phyloP scores from a whole-genome alignment of 2,797 vertebrate genomes.

The Brachyalestes nurse region DNA sequence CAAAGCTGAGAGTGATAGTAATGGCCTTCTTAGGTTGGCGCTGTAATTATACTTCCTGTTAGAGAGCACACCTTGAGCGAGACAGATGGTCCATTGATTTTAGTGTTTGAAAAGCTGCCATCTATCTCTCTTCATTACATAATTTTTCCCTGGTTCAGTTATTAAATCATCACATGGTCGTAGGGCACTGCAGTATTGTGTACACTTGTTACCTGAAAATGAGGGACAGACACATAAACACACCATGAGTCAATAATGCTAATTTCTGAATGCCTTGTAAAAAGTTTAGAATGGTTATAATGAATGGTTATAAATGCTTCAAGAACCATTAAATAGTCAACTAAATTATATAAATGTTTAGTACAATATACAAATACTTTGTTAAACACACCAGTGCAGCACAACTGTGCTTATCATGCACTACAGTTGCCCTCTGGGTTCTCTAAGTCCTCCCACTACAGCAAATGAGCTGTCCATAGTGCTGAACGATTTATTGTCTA shows the following conservation, averaged over 20 bases:
- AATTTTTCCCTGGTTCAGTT: constrained; percentile 24
- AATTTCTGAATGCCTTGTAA: neutral
- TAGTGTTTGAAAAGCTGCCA: constrained; percentile 49
- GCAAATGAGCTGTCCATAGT: neutral
- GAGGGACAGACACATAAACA: neutral
- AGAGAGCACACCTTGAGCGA: constrained; percentile 53
- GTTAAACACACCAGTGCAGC: neutral
- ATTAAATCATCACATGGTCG: constrained; percentile 28
- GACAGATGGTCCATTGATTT: constrained; percentile 60
- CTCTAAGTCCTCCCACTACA: too few species aligned
- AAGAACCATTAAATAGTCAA: too few species aligned
- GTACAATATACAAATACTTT: neutral
- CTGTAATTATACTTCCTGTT: constrained; percentile 45
- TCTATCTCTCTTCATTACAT: constrained; percentile 38
- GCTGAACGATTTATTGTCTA: neutral
- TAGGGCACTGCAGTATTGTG: constrained; percentile 16
- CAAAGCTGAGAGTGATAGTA: constrained; percentile 12
- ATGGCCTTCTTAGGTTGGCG: constrained; percentile 33
- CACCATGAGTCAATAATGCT: neutral
- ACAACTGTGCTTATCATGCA: neutral
- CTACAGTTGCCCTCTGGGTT: neutral
- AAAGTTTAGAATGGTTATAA: neutral
- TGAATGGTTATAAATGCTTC: too few species aligned
- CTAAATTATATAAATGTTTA: too few species aligned
- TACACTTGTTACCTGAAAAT: neutral